Conservation (phyloP, 2,888 invertebrate genomes). For the Caenorhabditis angaria region DNA sequence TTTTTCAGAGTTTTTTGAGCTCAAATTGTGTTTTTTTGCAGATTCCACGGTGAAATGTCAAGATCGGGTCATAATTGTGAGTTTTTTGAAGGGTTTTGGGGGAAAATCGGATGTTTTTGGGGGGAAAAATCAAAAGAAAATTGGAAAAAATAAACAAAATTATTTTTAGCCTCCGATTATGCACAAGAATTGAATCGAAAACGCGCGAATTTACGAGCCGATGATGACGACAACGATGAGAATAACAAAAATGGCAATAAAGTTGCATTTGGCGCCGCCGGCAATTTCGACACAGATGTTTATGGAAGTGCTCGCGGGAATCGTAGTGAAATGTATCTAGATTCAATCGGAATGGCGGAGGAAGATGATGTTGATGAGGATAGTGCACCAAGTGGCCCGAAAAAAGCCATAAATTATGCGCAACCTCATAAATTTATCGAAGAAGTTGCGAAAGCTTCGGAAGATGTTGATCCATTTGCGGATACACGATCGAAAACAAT, state of each 20-base stretch:
- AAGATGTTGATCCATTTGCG: constrained; percentile 91
- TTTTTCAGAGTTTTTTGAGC: neutral
- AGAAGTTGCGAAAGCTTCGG: constrained; percentile 60
- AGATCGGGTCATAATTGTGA: constrained; percentile 23
- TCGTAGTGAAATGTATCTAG: constrained; percentile 86
- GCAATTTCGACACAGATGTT: constrained; percentile 91
- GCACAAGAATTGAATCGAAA: constrained; percentile 44
- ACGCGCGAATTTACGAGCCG: constrained; percentile 67
- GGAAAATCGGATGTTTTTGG: no score
- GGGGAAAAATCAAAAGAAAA: no score
- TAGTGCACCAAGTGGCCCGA: constrained; percentile 43
- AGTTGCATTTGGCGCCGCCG: constrained; percentile 85
- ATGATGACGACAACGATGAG: constrained; percentile 77
- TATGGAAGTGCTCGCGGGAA: constrained; percentile 83
- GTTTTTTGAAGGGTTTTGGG: no score
- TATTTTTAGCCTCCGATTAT: constrained; percentile 25
- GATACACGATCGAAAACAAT: constrained; percentile 89
- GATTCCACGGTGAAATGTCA: constrained; percentile 24
- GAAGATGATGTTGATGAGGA: constrained; percentile 80
- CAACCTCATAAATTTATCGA: constrained; percentile 59
- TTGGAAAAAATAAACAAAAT: neutral
- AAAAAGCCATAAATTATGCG: constrained; percentile 46
- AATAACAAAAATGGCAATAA: constrained; percentile 58
- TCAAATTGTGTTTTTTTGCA: constrained; percentile 5
- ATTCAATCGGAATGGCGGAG: constrained; percentile 94